Base-by-base conservation (phyloP, 2,888 invertebrate genomes). In the Euspilapteryx auroguttella region DNA sequence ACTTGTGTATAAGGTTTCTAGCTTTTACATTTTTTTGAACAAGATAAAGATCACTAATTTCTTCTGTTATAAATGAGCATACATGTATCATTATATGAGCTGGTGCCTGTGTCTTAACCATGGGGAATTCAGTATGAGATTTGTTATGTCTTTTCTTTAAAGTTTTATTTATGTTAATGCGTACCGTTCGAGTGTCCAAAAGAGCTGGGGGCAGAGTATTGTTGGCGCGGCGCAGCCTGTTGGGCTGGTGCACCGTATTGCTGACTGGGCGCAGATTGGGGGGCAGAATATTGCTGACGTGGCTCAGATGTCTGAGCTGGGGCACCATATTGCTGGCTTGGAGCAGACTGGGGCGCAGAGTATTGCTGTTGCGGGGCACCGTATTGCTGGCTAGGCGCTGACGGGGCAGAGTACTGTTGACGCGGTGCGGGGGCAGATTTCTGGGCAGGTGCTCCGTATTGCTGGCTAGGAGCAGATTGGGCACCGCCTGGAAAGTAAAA, bases 351-450 rank as follows among this genome's bases (percentile, higher is more conserved):
- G n/a, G n/a, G 9, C 6, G 20, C 13, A 13, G 21, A 3, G 28
- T 25, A 4, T 14, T 12, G 23, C n/a, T 24, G 17, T 3, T 6
- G 2, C 3, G 33, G 33, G 9, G 24, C 22, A 12, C 24, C 24
- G 12, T 39, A 41, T 17, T 45, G 43, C 30, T 41, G 40, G 35
- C 35, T 38, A 4, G 40, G 36, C 6, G 33, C 24, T 3, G 29
- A 30, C 3, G 40, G 36, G 7, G 33, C 24, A 2, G 29, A 30
- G 33, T 37, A 30, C 15, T 31, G 34, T 4, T 35, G 39, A 12
- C 32, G 27, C 20, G 31, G 33, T 12, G 30, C 24, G 26, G 8
- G 5, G 23, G 6, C n/a, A n/a, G n/a, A 23, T 10, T 25, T 24
- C 11, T 25, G 13, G 11, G 8, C 10, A n/a, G 30, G 24, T 2